Evolutionary conservation across 2,888 invertebrate genomes (phyloP), one percentile per base, ranked within the genome.

Genomic region (Philaethria dido): DNA sequence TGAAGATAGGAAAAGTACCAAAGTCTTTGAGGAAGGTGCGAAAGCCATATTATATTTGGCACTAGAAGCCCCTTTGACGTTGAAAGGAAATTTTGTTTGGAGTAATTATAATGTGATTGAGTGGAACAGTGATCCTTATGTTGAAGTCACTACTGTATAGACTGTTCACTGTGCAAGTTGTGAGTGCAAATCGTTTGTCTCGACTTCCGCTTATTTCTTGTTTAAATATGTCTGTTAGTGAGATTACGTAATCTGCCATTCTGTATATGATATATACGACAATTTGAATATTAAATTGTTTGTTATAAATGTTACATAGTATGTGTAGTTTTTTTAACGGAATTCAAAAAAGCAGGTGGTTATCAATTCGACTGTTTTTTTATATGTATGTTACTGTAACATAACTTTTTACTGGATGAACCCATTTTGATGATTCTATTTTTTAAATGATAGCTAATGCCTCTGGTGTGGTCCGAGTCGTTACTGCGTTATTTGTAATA

Each of bases 11-110:
- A 90, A 83, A 73, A 82, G 85, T 1, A 73, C 85, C 0, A 88
- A 86, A 75, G 86, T 86, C 48, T 91, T 83, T 67, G 89, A 91
- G 61, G 84, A 91, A 75, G 92, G 92, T 3, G 92, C 92, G 1
- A 89, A 89, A 69, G 88, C 91, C 8, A 88, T 92, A 69, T 76
- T 92, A 67, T 90, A 89, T 75, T 72, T 92, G 70, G 91, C 91
- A 6, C 76, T 88, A 44, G 89, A 92, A 78, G 92, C 92, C 0
- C 90, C 92, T 1, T 74, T 92, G 70, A 79, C 86, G 0, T 70
- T 92, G 64, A 91, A 92, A 72, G 92, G 92, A 3, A 91, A 92
- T 79, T 92, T 92, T 61, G 89, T 92, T 64, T 92, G 92, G 92
- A 92, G 91, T 75, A 90, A 92, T 75, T 92, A 87, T 78, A 89